Percentiles rank a stretch among this genome's conserved stretches.
Conservation (phyloP, 2,113 vertebrate species). For the Australoheros scitulus region DNA sequence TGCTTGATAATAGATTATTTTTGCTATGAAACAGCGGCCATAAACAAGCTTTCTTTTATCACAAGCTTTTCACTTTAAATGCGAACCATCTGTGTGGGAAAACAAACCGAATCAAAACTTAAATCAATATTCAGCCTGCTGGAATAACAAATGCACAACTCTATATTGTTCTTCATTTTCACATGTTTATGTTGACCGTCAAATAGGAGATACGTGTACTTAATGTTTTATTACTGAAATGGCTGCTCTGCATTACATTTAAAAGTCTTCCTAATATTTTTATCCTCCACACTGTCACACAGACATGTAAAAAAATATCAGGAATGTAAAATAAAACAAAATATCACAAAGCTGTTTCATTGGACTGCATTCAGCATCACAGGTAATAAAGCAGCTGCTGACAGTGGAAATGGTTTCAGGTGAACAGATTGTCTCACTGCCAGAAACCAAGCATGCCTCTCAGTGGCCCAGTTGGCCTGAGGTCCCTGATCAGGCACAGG, state of each 20-base stretch:
- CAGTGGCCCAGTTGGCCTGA: background rate
- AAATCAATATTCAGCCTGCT: background rate
- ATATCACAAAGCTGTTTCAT: background rate
- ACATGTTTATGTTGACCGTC: background rate
- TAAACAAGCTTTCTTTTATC: background rate
- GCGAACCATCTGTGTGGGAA: background rate
- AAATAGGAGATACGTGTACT: background rate
- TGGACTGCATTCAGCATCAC: background rate
- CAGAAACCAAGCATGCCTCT: background rate
- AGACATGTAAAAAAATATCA: background rate
- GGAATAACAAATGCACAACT: too few relatives aligned
- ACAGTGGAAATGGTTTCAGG: background rate
- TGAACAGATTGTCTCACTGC: background rate
- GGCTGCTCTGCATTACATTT: background rate
- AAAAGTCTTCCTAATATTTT: background rate
- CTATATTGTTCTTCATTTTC: too few relatives aligned
- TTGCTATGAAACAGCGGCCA: background rate
- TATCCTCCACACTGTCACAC: background rate
- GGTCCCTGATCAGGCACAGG: background rate
- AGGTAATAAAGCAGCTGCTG: background rate
- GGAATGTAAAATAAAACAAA: background rate
- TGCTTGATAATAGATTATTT: background rate
- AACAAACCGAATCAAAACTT: background rate
- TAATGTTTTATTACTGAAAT: background rate
- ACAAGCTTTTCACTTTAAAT: background rate